These are phyloP conservation scores for Goniozus legneri DNA, from an alignment of 1,140 invertebrate genomes.

Conservation along the genomic window DNA sequence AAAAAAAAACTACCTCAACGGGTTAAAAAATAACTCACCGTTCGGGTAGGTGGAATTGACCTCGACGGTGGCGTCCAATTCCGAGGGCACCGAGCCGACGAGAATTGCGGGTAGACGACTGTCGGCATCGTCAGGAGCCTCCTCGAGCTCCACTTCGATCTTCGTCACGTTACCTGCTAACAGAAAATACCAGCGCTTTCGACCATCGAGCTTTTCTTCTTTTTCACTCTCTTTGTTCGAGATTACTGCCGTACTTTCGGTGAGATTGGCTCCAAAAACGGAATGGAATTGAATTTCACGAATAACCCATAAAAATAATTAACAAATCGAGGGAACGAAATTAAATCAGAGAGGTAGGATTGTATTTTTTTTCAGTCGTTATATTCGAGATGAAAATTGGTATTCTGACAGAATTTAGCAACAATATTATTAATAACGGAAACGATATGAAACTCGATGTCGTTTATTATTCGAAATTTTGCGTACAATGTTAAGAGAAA, in stretches of 20 bases:
- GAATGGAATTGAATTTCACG: conserved; percentile 1
- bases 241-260: background rate
- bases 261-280: background rate
- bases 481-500: background rate
- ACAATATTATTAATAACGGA: too few relatives aligned
- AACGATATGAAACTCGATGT: too few relatives aligned
- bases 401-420: too few relatives aligned
- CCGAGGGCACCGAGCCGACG: conserved; percentile 36
- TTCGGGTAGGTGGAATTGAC: conserved; percentile 44
- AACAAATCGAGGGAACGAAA: too few relatives aligned
- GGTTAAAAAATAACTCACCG: conserved; percentile 29
- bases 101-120: conserved; percentile 29
- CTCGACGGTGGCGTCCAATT: conserved; percentile 34
- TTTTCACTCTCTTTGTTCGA: background rate
- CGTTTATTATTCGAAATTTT: background rate
- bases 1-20: too few relatives aligned
- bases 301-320: background rate
- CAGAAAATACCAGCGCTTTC: background rate
- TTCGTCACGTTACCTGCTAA: conserved; percentile 42
- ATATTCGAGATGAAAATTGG: too few relatives aligned
- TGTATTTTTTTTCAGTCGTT: too few relatives aligned
- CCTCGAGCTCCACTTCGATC: conserved; percentile 44
- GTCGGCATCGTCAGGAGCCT: conserved; percentile 36
- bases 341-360: too few relatives aligned
- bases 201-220: background rate